These are phyloP conservation scores for Venustaconcha ellipsiformis DNA, from an alignment of 1,140 invertebrate genomes.

Conservation along the genomic window DNA sequence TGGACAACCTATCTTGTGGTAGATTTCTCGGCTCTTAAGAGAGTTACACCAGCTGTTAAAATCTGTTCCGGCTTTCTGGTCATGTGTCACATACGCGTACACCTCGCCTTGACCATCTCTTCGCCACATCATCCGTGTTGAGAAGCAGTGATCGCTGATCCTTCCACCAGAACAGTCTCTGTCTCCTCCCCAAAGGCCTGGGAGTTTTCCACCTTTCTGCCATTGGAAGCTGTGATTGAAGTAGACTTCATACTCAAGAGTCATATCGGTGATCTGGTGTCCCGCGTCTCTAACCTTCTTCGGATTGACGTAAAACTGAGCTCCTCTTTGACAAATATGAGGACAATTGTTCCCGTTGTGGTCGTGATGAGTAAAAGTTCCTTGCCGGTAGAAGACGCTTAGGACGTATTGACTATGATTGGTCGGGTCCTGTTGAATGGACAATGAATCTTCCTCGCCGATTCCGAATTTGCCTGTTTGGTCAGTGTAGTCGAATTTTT, in stretches of 20 bases:
- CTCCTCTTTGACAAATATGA: too few species aligned
- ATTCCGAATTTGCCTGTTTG: slow-evolving; percentile 23
- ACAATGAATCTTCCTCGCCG: slow-evolving; percentile 24
- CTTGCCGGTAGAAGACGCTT: slow-evolving; percentile 23
- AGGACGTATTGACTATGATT: slow-evolving; percentile 21
- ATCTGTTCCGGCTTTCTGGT: slow-evolving; percentile 17
- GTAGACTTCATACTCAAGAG: slow-evolving; percentile 18
- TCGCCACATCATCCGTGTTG: slow-evolving; percentile 54
- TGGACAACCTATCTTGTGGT: slow-evolving; percentile 32
- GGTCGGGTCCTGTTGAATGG: slow-evolving; percentile 17
- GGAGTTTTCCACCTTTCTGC: slow-evolving; percentile 51
- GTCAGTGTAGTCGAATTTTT: slow-evolving; percentile 12
- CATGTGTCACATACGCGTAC: slow-evolving; percentile 44
- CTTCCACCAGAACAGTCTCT: slow-evolving; percentile 41
- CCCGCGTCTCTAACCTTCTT: too few species aligned
- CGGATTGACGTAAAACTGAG: too few species aligned
- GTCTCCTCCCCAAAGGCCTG: slow-evolving; percentile 42
- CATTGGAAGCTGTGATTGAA: slow-evolving; percentile 44
- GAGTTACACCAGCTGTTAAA: slow-evolving; percentile 24
- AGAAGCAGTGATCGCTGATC: slow-evolving; percentile 40
- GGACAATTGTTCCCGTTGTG: too few species aligned
- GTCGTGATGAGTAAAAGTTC: background rate
- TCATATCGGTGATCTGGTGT: too few species aligned
- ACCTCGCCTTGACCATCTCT: slow-evolving; percentile 44
- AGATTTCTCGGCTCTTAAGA: slow-evolving; percentile 29